Base-by-base conservation (phyloP, 2,888 invertebrate genomes). In the Melanostoma scalare region DNA sequence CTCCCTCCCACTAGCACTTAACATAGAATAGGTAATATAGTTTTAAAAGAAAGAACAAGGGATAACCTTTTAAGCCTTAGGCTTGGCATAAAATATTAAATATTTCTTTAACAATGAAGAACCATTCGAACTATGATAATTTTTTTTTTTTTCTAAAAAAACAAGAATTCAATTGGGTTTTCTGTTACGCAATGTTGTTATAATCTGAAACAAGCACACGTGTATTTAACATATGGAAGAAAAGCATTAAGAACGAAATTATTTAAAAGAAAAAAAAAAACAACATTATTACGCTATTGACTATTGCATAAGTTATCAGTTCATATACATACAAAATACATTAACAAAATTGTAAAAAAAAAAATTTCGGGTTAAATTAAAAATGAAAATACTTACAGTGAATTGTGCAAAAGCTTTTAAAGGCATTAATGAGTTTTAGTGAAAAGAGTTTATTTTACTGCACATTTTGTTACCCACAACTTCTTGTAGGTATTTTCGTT, bases 71-170 rank as follows among this genome's bases (percentile, higher is more conserved):
- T 31, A 42, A 58, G 82, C 63, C 82, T 3, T 40, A 82, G 82
- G 78, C 82, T 69, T 63, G 68, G 58, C 2, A 53, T 38, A 69
- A 78, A 82, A 82, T 78, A 82, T 82, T 56, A 52, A 82, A 78
- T 82, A 78, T 77, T 82, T 82, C 53, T 46, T 38, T 69, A 20
- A 10, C 56, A 68, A 48, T 50, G 40, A 58, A 40, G 6, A 36
- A 38, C 30, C 33, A 35, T 40, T 65, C 50, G 42, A 50, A n/a
- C 35, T 44, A 35, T 40, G 10, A 20, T 20, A 20, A 20, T 20
- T 20, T 33, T 61, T 69, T 60, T 53, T 69, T 36, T 40, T 61
- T 63, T 53, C 40, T 6, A 40, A 38, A 68, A 30, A 6, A 60
- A 67, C 6, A 44, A 42, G 42, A 50, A 33, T 6, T 2, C 8